Evolutionary conservation across 1,140 invertebrate genomes (phyloP), one percentile per base, ranked within the genome.

Genomic region (Drosophila tristis): DNA sequence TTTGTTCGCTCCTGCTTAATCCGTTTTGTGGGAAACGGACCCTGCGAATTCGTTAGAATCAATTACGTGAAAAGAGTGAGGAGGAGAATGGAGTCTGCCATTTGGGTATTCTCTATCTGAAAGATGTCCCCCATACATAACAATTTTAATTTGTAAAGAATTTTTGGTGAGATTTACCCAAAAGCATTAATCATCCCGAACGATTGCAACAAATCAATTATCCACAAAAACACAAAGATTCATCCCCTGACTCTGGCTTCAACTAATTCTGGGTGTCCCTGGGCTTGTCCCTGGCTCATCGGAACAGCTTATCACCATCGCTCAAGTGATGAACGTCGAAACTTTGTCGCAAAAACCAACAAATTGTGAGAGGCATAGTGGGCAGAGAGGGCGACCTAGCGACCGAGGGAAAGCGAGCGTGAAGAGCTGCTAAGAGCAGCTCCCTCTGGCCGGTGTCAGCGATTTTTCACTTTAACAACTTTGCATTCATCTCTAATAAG

Each of bases 401-500:
- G 4, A 4, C 35, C 13, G 35, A 13, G n/a, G 6, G 53, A 35
- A 43, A 49, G 44, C 45, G 45, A 26, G 61, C 16, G 8, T 45
- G 23, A 9, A 57, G 25, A 7, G 43, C 51, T 56, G 9, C 23
- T 49, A 48, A 56, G 43, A 67, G 63, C 25, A 39, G 11, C 26
- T 45, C 26, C 26, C 9, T 23, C 44, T 39, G 11, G 4, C 9
- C 8, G 4, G 50, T 67, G 62, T 56, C 67, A 70, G 67, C 67
- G 51, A 75, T 76, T 68, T 76, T 76, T 76, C 73, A 76, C 48
- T 44, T 56, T 50, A 76, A 68, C 62, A 67, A 73, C 74, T 56
- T 56, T 42, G 74, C 73, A 76, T 76, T 76, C 74, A 76, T 76
- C 63, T 60, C 51, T 45, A 76, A 75, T 74, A 75, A 53, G 42